Conservation (phyloP, 2,113 vertebrate genomes). For the Chamaetylas fuelleborni region DNA sequence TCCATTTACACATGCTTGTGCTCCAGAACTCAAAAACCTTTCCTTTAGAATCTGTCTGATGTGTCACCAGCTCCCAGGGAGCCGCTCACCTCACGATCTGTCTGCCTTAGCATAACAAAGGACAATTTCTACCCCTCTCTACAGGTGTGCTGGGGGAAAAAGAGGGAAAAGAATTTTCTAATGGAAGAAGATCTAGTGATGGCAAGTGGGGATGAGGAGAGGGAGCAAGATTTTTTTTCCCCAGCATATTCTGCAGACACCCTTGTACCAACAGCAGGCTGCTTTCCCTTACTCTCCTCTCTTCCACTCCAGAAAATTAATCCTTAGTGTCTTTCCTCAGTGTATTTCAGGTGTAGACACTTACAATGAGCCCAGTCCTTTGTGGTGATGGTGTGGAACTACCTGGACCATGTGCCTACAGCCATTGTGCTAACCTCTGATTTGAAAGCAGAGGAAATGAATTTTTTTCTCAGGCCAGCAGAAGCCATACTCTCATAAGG, state of each 20-base stretch:
- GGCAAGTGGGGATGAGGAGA: neutral
- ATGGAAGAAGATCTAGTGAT: neutral
- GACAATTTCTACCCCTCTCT: neutral
- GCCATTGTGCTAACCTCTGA: neutral
- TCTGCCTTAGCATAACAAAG: neutral
- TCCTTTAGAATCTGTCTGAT: neutral
- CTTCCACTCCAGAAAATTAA: neutral
- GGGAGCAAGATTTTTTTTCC: neutral
- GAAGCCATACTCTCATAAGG: neutral
- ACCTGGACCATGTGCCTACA: neutral
- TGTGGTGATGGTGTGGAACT: neutral
- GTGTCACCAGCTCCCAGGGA: neutral
- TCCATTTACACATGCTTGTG: neutral
- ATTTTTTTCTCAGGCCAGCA: neutral
- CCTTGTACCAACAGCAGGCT: neutral
- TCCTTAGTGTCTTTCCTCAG: neutral
- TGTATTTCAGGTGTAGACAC: neutral
- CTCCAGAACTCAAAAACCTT: neutral
- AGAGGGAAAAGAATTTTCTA: neutral
- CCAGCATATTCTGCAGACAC: neutral
- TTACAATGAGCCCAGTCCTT: neutral
- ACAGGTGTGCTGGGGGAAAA: neutral
- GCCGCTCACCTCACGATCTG: neutral
- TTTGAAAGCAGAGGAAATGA: neutral
- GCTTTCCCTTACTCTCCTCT: neutral